These are phyloP conservation scores for Carcina quercana DNA, from an alignment of 2,888 invertebrate species.

Conservation along the genomic window DNA sequence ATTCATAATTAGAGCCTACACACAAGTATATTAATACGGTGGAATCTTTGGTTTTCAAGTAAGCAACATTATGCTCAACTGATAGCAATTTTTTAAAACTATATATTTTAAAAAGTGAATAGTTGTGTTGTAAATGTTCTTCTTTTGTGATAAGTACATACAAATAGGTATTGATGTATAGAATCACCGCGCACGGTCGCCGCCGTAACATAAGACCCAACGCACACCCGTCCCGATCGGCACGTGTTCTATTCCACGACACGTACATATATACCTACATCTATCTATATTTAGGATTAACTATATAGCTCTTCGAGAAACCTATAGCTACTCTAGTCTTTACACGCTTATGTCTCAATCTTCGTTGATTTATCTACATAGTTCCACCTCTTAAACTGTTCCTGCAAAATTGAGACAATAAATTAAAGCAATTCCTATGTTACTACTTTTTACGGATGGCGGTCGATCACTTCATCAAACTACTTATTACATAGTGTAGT, in stretches of 20 bases:
- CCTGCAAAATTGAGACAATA: constrained; percentile 36
- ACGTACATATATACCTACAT: constrained; percentile 32
- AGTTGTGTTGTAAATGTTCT: too few relatives aligned
- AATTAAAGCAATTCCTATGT: constrained; percentile 27
- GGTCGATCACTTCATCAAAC: not conserved
- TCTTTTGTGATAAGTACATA: too few relatives aligned
- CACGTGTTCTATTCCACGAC: constrained; percentile 73
- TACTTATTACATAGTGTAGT: not conserved
- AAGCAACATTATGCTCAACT: too few relatives aligned
- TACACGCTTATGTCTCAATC: not conserved
- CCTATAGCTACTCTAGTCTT: constrained; percentile 38
- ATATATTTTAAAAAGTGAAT: too few relatives aligned
- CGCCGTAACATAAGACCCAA: constrained; percentile 27
- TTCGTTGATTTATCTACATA: not conserved
- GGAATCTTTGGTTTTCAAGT: too few relatives aligned
- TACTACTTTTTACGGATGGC: not conserved
- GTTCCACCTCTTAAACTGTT: not conserved
- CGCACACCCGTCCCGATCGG: constrained; percentile 68
- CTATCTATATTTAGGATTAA: constrained; percentile 30
- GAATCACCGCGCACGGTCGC: not conserved
- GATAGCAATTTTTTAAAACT: too few relatives aligned
- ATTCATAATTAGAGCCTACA: too few relatives aligned
- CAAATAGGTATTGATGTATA: too few relatives aligned
- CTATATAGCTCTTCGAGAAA: constrained; percentile 38
- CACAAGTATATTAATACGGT: too few relatives aligned